Base-by-base conservation (phyloP, 2,797 vertebrate species). In the Ceryle rudis region DNA sequence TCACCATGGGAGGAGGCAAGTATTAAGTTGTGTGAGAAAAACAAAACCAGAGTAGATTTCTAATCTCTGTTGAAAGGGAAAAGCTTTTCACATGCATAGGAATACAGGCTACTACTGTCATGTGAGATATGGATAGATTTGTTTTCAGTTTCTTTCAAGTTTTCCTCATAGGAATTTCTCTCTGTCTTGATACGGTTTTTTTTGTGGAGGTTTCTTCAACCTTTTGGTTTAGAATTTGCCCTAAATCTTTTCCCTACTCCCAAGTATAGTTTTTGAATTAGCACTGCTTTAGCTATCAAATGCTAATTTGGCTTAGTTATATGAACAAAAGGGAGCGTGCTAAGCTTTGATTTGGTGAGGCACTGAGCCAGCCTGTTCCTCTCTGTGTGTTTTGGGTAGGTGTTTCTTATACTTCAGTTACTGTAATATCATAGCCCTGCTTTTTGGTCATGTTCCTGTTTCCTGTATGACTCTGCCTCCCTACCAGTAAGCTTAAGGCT, bases 1-100 rank as follows among this genome's bases (percentile, higher is more conserved):
- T 98, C 99, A 15, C 98, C 99, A 0, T 98, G 99, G 93, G 99
- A 99, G 94, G 99, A 99, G 98, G 99, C 98, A 98, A 98, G 98
- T 96, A 83, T 78, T 67, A 33, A 57, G 18, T 82, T 72, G n/a
- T 12, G 8, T 49, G 73, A 60, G 46, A 65, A 7, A 51, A 66
- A 6, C 28, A 86, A 71, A 94, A 64, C 12, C 22, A 58, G 74
- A 73, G 26, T 17, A 22, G 37, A 28, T 69, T n/a, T 72, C 47
- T 73, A 25, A 44, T 41, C 7, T 54, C 6, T 77, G 11, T 47
- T 57, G 49, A 42, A 71, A 79, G 62, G n/a, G 46, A 61, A 49
- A 39, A 52, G 11, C 31, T 94, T 58, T 61, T 65, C 66, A 46
- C 21, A 4, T 39, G 20, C 2, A 0, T 64, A 60, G 67, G 65